Evolutionary conservation across 2,888 invertebrate species (phyloP), one percentile per base, ranked within the genome.

Genomic region (Yponomeuta cagnagella): DNA sequence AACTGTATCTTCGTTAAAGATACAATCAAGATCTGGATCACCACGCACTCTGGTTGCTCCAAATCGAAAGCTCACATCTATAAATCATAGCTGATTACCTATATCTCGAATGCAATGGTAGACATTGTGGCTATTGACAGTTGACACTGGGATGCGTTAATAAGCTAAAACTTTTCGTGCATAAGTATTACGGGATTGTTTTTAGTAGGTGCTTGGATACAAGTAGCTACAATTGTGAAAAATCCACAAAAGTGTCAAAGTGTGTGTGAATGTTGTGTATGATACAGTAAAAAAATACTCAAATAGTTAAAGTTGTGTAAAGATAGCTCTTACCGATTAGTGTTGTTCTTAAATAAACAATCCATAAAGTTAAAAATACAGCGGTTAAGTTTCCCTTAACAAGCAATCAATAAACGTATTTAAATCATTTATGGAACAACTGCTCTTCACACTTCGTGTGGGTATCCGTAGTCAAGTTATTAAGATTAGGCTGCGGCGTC

Each of bases 61-160:
- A 2, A 33, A 31, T 33, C 58, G 64, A 84, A 85, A 85, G 80
- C 82, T 81, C 80, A 73, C 78, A 75, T 74, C 78, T 79, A 84
- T 89, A 87, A 87, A 84, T 88, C 87, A 87, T 83, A 77, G 75
- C 78, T 82, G 84, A 86, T 86, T 82, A 83, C 81, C 83, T 81
- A 83, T 84, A 83, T 83, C 81, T 83, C 80, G 79, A 23, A 33
- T 15, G 67, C 58, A 70, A 23, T 66, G 52, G 67, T 52, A 33
- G 67, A 70, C 70, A 70, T 67, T 52, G 37, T 31, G 15, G 5
- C 48, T 43, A 70, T 63, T 69, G 63, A 48, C 63, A 63, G 63
- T 63, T 69, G 63, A 48, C 63, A 63, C 70, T 63, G 1, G 15
- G 8, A 43, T 70, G 31, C 70, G 52, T 58, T 43, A 58, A 67